Evolutionary conservation across 2,888 invertebrate genomes (phyloP).

Genomic region (Aelia acuminata): DNA sequence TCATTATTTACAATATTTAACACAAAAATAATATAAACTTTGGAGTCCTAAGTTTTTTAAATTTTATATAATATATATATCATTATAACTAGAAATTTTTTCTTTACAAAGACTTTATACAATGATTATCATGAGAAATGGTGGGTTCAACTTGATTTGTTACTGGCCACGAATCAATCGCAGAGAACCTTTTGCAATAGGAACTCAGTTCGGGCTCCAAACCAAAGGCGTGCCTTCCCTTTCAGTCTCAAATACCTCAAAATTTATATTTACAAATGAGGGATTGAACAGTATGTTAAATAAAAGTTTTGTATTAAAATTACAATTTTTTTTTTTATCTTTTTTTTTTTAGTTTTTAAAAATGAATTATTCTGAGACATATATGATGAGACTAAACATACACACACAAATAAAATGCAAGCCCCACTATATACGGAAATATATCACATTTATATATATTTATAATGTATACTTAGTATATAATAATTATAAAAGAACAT

Average conservation of each 20-base stretch:
- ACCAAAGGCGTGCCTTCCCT: slow-evolving; percentile 67
- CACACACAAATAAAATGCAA: slow-evolving; percentile 66
- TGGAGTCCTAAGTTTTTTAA: slow-evolving; percentile 60
- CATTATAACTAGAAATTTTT: slow-evolving; percentile 35
- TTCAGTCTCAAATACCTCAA: slow-evolving; percentile 70
- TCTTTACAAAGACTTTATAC: slow-evolving; percentile 58
- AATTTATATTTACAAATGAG: slow-evolving; percentile 65
- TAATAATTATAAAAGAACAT: slow-evolving; percentile 53
- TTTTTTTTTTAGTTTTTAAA: slow-evolving; percentile 66
- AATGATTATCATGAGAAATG: slow-evolving; percentile 59
- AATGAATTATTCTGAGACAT: slow-evolving; percentile 60
- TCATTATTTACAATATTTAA: slow-evolving; percentile 59
- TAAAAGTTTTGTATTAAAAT: slow-evolving; percentile 47
- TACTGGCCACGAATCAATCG: slow-evolving; percentile 47
- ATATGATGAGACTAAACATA: slow-evolving; percentile 65
- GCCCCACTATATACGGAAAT: slow-evolving; percentile 70
- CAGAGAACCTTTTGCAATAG: slow-evolving; percentile 51
- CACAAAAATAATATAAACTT: slow-evolving; percentile 61
- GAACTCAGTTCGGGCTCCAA: slow-evolving; percentile 43
- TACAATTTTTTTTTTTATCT: slow-evolving; percentile 60
- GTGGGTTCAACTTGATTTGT: slow-evolving; percentile 45
- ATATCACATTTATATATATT: slow-evolving; percentile 70
- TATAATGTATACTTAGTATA: slow-evolving; percentile 61
- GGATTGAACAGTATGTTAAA: slow-evolving; percentile 63
- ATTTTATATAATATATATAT: slow-evolving; percentile 51